phyloP scores from a whole-genome alignment of 2,888 invertebrate genomes.

The Pantelozetes paolii region DNA sequence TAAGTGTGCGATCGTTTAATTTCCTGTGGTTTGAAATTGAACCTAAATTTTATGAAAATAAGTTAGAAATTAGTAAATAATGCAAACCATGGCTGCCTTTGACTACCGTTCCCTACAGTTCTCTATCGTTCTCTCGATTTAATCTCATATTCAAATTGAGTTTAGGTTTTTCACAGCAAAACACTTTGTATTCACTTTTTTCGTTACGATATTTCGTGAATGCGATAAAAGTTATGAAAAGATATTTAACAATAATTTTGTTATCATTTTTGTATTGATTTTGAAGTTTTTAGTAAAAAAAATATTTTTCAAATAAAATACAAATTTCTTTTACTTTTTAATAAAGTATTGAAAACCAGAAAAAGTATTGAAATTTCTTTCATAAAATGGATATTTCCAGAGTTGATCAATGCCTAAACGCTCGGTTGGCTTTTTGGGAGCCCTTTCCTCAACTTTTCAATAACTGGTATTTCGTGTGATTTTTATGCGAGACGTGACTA shows the following conservation, averaged over 20 bases:
- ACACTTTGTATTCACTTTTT: neutral
- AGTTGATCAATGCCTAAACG: constrained; percentile 22
- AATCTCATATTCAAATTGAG: neutral
- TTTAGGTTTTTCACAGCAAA: neutral
- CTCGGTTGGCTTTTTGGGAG: neutral
- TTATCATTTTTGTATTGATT: too few species aligned
- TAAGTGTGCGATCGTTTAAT: neutral
- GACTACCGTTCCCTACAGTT: neutral
- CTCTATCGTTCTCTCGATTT: constrained; percentile 14
- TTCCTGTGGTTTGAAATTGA: constrained; percentile 18
- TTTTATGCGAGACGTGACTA: constrained; percentile 20
- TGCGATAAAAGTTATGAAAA: constrained; percentile 7
- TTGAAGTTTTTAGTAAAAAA: too few species aligned
- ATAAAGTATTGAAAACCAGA: too few species aligned
- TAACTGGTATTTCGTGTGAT: constrained; percentile 30
- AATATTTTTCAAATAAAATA: too few species aligned
- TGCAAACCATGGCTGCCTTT: neutral
- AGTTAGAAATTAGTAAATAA: neutral
- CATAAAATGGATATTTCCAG: too few species aligned
- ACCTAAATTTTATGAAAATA: neutral
- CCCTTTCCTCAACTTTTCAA: constrained; percentile 22
- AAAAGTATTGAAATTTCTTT: too few species aligned
- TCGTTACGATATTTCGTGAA: neutral
- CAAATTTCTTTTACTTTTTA: too few species aligned
- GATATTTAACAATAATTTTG: neutral